A percentile compares a stretch with the other conserved stretches of the same genome.
phyloP scores from a whole-genome alignment of 1,140 invertebrate species.

The Gryllus bimaculatus region DNA sequence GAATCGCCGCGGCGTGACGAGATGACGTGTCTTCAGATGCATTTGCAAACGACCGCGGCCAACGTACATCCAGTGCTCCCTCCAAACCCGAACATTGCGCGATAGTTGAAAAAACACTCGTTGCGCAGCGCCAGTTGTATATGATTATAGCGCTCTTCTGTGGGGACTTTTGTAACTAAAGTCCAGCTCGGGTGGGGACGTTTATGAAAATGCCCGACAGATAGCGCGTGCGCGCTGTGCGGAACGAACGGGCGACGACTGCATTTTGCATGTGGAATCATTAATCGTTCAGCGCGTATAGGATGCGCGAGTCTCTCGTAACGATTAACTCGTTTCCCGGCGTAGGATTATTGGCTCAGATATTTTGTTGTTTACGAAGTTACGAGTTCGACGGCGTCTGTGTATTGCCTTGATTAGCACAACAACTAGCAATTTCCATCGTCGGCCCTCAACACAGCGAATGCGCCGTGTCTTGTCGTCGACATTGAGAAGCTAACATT shows the following conservation, averaged over 20 bases:
- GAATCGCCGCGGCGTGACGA: too few relatives aligned
- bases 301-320: background rate
- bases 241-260: background rate
- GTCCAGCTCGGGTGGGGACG: too few relatives aligned
- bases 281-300: background rate
- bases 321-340: background rate
- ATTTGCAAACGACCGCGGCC: too few relatives aligned
- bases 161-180: background rate
- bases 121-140: background rate
- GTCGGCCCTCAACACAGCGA: too few relatives aligned
- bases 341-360: background rate
- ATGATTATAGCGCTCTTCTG: slow-evolving; percentile 1
- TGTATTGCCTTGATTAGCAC: background rate
- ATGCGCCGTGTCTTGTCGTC: background rate
- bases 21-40: too few relatives aligned
- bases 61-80: too few relatives aligned
- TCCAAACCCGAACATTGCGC: background rate
- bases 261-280: background rate
- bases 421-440: background rate
- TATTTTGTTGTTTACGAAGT: background rate
- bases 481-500: background rate
- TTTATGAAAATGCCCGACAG: background rate
- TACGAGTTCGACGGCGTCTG: background rate
- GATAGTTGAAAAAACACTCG: background rate
- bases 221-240: background rate